Percentiles rank a stretch among this genome's conserved stretches.
phyloP scores from a whole-genome alignment of 2,797 vertebrate species.

The Microctenopoma stevenorrisi region DNA sequence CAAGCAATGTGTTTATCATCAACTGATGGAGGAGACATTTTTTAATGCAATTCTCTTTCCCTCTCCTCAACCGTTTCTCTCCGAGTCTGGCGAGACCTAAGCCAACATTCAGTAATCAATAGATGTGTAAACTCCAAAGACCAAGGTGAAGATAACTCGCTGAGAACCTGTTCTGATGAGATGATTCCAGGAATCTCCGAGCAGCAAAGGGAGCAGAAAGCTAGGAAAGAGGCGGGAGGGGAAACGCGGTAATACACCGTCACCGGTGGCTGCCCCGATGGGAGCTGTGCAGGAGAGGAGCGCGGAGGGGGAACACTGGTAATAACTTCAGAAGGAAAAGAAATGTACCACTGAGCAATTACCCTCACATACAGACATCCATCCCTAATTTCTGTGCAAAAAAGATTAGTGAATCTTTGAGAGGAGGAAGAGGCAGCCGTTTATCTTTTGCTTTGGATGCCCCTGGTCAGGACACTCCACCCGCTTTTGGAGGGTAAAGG shows the following conservation, averaged over 20 bases:
- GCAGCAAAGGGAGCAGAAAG: conserved; percentile 15
- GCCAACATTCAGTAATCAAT: conserved; percentile 43
- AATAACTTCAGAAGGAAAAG: conserved; percentile 27
- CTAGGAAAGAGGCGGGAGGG: conserved; percentile 15
- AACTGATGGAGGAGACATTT: conserved; percentile 25
- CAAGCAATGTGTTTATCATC: conserved; percentile 40
- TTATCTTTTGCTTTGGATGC: conserved; percentile 70
- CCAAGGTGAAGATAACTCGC: conserved; percentile 21
- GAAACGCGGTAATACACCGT: conserved; percentile 21
- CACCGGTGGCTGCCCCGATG: conserved; percentile 31
- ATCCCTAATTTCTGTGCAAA: conserved; percentile 69
- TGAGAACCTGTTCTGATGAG: conserved; percentile 42
- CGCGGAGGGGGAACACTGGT: neutral
- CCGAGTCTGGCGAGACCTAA: conserved; percentile 34
- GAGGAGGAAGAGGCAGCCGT: conserved; percentile 61
- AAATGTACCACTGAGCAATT: conserved; percentile 67
- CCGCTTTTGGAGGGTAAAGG: conserved; percentile 47
- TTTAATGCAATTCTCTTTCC: conserved; percentile 20
- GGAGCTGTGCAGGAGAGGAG: conserved; percentile 21
- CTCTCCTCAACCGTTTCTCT: conserved; percentile 25
- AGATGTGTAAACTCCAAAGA: conserved; percentile 35
- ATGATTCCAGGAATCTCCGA: neutral
- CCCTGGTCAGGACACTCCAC: conserved; percentile 69
- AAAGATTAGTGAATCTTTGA: conserved; percentile 67
- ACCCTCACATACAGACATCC: conserved; percentile 65